Percentiles rank a stretch among this genome's conserved stretches.
Conservation (phyloP, 2,888 invertebrate genomes). For the Torymus texanus region DNA sequence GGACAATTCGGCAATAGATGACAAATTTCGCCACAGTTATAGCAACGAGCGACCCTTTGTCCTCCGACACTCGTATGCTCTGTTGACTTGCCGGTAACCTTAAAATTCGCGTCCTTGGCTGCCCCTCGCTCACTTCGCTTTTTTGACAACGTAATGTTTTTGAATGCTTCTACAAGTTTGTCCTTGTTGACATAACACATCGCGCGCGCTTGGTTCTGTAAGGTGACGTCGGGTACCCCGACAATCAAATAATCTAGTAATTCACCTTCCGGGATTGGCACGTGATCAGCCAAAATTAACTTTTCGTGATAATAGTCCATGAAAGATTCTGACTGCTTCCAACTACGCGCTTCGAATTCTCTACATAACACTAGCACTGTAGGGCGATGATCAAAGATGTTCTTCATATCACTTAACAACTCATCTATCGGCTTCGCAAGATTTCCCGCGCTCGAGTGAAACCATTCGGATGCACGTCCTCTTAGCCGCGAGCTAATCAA, state of each 20-base stretch:
- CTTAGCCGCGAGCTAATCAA: too few species aligned
- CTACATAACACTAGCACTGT: too few species aligned
- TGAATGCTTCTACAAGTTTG: background rate
- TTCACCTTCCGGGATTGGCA: slow-evolving; percentile 11
- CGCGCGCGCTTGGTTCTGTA: slow-evolving; percentile 4
- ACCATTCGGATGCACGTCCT: too few species aligned
- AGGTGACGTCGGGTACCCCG: background rate
- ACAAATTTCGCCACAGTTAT: background rate
- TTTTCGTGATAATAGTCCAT: slow-evolving; percentile 26
- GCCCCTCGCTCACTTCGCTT: background rate
- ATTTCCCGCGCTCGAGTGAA: too few species aligned
- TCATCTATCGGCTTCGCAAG: too few species aligned
- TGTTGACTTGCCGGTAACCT: background rate
- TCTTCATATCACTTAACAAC: too few species aligned
- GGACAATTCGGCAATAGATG: background rate
- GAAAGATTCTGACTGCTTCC: slow-evolving; percentile 7
- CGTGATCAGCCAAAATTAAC: background rate
- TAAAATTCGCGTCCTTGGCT: background rate
- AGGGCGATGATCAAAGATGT: too few species aligned
- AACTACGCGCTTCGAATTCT: background rate
- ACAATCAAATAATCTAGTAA: slow-evolving; percentile 3
- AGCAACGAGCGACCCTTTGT: background rate
- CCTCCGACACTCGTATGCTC: background rate
- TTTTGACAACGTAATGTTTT: background rate
- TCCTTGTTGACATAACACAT: slow-evolving; percentile 19